Base-by-base conservation (phyloP, 2,888 invertebrate genomes). In the Acanthosepion esculentum region DNA sequence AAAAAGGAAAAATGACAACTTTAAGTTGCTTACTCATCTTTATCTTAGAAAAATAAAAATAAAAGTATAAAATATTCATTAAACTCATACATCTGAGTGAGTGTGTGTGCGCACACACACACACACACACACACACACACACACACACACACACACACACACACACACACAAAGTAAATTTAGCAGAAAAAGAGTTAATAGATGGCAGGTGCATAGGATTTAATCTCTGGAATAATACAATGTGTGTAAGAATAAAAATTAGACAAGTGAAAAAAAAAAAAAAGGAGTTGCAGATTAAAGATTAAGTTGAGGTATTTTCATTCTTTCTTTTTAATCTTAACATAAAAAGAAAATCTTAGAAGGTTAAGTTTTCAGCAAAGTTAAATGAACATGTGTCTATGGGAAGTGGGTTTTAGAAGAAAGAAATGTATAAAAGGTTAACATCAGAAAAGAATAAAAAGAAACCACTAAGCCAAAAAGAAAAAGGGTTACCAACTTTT, bases 151-250 rank as follows among this genome's bases (percentile, higher is more conserved):
- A n/a, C n/a, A n/a, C n/a, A n/a, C n/a, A n/a, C n/a, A n/a, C n/a
- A n/a, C n/a, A n/a, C n/a, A n/a, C n/a, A n/a, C 26, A 8, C 23
- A 26, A 59, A 59, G 78, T 29, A n/a, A 29, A 78, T 78, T 78
- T 78, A n/a, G 78, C 29, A 78, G 59, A 78, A 78, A 29, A n/a
- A 29, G n/a, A 78, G 29, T 78, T n/a, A 78, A 78, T n/a, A 78
- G n/a, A 78, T n/a, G 78, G n/a, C 78, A 78, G n/a, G n/a, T 78
- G 78, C 33, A 78, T 15, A n/a, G n/a, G 78, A 33, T 78, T 78
- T 78, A 78, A 78, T 78, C 78, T n/a, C 78, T 78, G 18, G 78
- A 78, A 78, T 78, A 78, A 78, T 78, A 78, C 78, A 78, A 33
- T 78, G n/a, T 78, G 78, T 78, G n/a, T n/a, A 78, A 78, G n/a